Percentiles rank a stretch among this genome's conserved stretches.
Conservation (phyloP, 53 echinoderm and acorn worm species). For the Holothuria scabra region DNA sequence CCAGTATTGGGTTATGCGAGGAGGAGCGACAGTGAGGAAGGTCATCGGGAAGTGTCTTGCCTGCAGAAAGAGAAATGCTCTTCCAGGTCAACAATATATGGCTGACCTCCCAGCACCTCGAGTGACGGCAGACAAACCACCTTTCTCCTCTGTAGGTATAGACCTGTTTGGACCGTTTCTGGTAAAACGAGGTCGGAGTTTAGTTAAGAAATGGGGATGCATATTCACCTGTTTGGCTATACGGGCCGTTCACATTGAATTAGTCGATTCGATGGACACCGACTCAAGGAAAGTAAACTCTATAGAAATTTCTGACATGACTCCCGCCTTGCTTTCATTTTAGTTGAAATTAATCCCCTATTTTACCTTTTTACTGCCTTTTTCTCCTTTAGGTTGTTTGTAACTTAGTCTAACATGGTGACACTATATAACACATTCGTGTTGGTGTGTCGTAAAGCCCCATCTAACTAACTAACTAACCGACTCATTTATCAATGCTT, state of each 20-base stretch:
- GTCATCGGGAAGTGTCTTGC: conserved; percentile 66
- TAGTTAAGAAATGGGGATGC: conserved; percentile 65
- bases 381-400: no score
- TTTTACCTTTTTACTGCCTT: no score
- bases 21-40: conserved; percentile 58
- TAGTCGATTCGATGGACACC: conserved; percentile 52
- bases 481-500: conserved; percentile 67
- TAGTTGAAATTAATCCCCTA: no score
- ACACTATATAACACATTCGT: no score
- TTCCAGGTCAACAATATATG: conserved; percentile 58
- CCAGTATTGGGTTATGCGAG: conserved; percentile 66
- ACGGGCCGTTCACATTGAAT: conserved; percentile 67
- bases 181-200: conserved; percentile 61
- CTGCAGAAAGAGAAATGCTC: conserved; percentile 55
- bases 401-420: no score
- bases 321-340: no score
- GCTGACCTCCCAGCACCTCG: conserved; percentile 57
- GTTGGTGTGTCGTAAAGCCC: no score
- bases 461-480: no score
- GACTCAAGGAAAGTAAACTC: no score
- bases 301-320: no score
- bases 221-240: conserved; percentile 60
- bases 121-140: conserved; percentile 67
- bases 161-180: conserved; percentile 72
- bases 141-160: conserved; percentile 57